Percentiles rank a stretch among this genome's conserved stretches.
phyloP scores from a whole-genome alignment of 2,888 invertebrate genomes.

The Ditylenchus weischeri region DNA sequence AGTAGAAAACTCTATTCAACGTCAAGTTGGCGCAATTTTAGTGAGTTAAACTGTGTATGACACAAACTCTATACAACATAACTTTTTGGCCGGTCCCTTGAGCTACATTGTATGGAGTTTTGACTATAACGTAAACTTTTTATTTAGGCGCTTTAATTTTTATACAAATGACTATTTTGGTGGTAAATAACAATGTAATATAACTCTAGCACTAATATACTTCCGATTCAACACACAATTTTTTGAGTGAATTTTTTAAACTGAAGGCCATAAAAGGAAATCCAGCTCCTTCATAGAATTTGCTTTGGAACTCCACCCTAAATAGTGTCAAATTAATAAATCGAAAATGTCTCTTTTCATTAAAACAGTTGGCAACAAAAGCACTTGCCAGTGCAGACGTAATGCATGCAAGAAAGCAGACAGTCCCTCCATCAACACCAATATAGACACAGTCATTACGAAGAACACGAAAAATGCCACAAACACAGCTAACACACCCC shows the following conservation, averaged over 20 bases:
- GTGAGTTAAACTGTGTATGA: too few relatives aligned
- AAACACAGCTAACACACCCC: slow-evolving; percentile 62
- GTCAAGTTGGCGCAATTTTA: too few relatives aligned
- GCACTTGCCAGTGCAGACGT: slow-evolving; percentile 49
- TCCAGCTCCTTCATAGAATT: slow-evolving; percentile 87
- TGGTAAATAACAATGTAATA: too few relatives aligned
- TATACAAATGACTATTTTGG: too few relatives aligned
- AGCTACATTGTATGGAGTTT: too few relatives aligned
- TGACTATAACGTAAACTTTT: too few relatives aligned
- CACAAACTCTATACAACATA: too few relatives aligned
- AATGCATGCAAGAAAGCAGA: slow-evolving; percentile 55
- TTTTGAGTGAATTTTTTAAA: slow-evolving; percentile 31
- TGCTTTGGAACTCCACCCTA: slow-evolving; percentile 95
- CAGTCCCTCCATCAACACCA: slow-evolving; percentile 58
- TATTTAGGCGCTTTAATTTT: too few relatives aligned
- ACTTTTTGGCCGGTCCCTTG: too few relatives aligned
- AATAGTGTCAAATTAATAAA: not conserved
- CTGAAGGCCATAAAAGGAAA: slow-evolving; percentile 84
- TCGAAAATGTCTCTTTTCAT: not conserved
- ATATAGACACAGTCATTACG: slow-evolving; percentile 52
- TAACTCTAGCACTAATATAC: slow-evolving; percentile 17
- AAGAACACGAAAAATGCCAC: slow-evolving; percentile 82
- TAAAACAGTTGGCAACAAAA: not conserved
- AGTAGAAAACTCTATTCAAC: too few relatives aligned
- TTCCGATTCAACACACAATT: slow-evolving; percentile 25